A percentile compares a stretch with the other conserved stretches of the same genome.
Conservation (phyloP, 2,797 vertebrate genomes). For the Centroberyx gerrardi region DNA sequence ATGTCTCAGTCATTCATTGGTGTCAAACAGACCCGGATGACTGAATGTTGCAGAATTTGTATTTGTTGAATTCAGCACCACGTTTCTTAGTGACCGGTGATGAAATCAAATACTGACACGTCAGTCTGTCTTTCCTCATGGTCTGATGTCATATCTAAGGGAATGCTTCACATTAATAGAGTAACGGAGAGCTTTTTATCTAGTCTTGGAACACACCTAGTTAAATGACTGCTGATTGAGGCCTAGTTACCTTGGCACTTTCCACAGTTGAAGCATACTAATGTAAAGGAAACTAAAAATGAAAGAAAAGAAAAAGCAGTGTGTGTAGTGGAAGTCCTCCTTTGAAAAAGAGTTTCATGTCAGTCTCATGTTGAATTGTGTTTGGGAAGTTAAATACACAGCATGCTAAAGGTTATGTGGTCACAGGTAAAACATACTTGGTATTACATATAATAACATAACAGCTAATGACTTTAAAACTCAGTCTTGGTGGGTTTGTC, state of each 20-base stretch:
- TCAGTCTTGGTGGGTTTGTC: background rate
- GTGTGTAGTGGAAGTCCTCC: background rate
- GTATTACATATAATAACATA: background rate
- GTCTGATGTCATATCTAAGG: constrained; percentile 49
- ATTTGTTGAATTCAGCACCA: background rate
- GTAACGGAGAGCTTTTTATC: constrained; percentile 39
- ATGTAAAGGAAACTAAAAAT: background rate
- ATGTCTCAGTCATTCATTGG: background rate
- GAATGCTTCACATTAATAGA: constrained; percentile 44
- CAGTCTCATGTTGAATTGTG: background rate
- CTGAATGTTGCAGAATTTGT: background rate
- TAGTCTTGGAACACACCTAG: constrained; percentile 62
- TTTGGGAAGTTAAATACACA: background rate
- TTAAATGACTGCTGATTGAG: constrained; percentile 45
- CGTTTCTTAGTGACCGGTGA: constrained; percentile 49
- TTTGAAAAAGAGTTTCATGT: background rate
- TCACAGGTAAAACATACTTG: background rate
- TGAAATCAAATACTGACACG: constrained; percentile 87
- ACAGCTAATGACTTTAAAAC: background rate
- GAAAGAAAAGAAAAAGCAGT: background rate
- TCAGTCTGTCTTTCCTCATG: constrained; percentile 79
- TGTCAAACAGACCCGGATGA: background rate
- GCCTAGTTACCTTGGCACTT: constrained; percentile 1
- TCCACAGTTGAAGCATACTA: background rate
- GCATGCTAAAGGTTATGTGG: background rate